Evolutionary conservation across 2,888 invertebrate genomes (phyloP), one percentile per base, ranked within the genome.

Genomic region (Aphidoletes aphidimyza): DNA sequence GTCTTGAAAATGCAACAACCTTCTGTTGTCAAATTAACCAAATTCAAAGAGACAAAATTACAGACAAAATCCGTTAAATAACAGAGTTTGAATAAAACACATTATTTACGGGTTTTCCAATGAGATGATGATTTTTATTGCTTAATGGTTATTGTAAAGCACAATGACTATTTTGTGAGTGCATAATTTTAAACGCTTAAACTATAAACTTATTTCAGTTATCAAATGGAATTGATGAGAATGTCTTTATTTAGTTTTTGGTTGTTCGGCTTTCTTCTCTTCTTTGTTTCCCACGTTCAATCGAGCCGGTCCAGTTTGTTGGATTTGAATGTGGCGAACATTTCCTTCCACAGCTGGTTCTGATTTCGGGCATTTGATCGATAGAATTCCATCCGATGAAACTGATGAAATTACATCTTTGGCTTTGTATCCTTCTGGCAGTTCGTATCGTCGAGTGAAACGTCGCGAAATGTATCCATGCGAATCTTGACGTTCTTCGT

Each of bases 371-470:
- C 94, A 94, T 11, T 92, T 92, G 84, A 96, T 93, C 0, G 94
- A 95, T 49, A 96, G 91, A 81, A 96, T 93, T 0, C 96, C 96
- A 88, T 96, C 96, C 0, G 95, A 94, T 11, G 96, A 95, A 47
- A 97, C 90, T 5, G 93, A 93, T 85, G 96, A 96, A 85, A 93
- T 91, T 2, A 97, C 92, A 87, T 94, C 93, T 6, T 93, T 92
- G 3, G 93, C 92, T 85, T 96, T 94, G 87, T 93, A 93, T 69
- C 92, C 93, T 78, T 92, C 89, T 6, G 95, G 95, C 19, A 95
- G 89, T 86, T 93, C 90, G 88, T 95, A 95, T 85, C 92, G 92
- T 85, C 96, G 92, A 2, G 92, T 92, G 89, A 97, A 96, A 89
- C 96, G 95, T 59, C 96, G 92, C 9, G 95, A 94, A 85, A 97